Evolutionary conservation across 2,113 vertebrate species (phyloP).

Genomic region (Trichomycterus rosablanca): DNA sequence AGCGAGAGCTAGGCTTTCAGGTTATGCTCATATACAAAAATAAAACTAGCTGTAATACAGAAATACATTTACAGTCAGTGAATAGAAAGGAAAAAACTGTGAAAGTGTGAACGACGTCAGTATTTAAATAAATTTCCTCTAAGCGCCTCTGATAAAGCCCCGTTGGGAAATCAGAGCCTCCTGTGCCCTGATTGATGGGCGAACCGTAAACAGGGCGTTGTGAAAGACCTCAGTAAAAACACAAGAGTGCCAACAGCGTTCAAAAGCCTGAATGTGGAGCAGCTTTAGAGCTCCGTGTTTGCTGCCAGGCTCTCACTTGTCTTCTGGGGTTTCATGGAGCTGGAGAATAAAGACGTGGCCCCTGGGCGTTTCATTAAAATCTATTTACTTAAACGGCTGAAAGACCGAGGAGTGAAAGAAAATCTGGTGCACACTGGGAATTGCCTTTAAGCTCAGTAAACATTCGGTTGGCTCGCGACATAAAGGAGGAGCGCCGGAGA

Average conservation of each 20-base stretch:
- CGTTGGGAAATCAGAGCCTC: too few species aligned
- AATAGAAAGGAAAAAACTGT: too few species aligned
- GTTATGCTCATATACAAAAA: too few species aligned
- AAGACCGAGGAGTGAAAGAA: slow-evolving; percentile 35
- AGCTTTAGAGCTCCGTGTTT: slow-evolving; percentile 61
- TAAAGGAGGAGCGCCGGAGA: slow-evolving; percentile 46
- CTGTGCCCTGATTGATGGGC: slow-evolving; percentile 54
- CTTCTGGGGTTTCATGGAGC: slow-evolving; percentile 57
- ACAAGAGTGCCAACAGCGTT: slow-evolving; percentile 64
- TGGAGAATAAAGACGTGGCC: slow-evolving; percentile 54
- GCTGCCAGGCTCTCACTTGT: slow-evolving; percentile 53
- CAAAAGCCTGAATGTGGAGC: slow-evolving; percentile 63
- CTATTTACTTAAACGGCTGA: slow-evolving; percentile 58
- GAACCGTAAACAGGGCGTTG: slow-evolving; percentile 63
- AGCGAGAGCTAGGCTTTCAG: too few species aligned
- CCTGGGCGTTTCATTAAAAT: slow-evolving; percentile 57
- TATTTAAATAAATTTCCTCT: too few species aligned
- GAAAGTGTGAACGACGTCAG: too few species aligned
- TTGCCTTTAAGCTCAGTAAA: slow-evolving; percentile 56
- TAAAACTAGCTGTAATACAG: too few species aligned
- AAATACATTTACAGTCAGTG: too few species aligned
- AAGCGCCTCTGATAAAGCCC: too few species aligned
- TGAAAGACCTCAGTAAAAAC: slow-evolving; percentile 57
- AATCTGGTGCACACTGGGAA: slow-evolving; percentile 49
- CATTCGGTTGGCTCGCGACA: slow-evolving; percentile 46